These are phyloP conservation scores for Acanthopagrus latus DNA, from an alignment of 2,797 vertebrate genomes.

Conservation along the genomic window DNA sequence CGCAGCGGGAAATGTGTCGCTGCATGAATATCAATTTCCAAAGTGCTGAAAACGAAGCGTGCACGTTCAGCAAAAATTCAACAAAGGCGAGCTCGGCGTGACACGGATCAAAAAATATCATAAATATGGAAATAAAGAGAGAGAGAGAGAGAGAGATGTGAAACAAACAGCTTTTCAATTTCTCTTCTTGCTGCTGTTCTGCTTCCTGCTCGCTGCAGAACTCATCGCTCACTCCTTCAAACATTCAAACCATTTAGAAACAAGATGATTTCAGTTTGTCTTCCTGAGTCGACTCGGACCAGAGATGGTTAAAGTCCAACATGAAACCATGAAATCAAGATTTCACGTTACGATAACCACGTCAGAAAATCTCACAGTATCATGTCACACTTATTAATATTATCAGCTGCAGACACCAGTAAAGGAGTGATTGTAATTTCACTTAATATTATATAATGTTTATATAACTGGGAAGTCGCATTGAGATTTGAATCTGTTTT, in stretches of 20 bases:
- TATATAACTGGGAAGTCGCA: too few species aligned
- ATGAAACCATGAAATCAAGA: too few species aligned
- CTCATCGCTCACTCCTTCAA: neutral
- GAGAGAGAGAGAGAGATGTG: neutral
- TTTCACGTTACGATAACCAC: too few species aligned
- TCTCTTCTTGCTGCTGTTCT: neutral
- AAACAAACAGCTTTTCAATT: neutral
- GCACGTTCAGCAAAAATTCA: conserved; percentile 16
- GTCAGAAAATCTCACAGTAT: too few species aligned
- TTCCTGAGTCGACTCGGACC: neutral
- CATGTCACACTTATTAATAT: too few species aligned
- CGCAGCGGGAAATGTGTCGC: conserved; percentile 12
- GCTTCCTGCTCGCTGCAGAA: neutral
- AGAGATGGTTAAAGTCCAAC: too few species aligned
- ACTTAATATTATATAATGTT: too few species aligned
- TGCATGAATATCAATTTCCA: conserved; percentile 18
- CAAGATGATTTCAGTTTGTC: neutral
- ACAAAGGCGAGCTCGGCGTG: neutral
- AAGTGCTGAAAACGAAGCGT: neutral
- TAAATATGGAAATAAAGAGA: conserved; percentile 1
- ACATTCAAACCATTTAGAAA: neutral
- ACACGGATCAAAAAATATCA: neutral
- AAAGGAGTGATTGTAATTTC: too few species aligned
- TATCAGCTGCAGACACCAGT: too few species aligned
- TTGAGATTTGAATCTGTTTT: too few species aligned